Evolutionary conservation across 2,113 vertebrate genomes (phyloP), one percentile per base, ranked within the genome.

Genomic region (Psilopogon haemacephalus): DNA sequence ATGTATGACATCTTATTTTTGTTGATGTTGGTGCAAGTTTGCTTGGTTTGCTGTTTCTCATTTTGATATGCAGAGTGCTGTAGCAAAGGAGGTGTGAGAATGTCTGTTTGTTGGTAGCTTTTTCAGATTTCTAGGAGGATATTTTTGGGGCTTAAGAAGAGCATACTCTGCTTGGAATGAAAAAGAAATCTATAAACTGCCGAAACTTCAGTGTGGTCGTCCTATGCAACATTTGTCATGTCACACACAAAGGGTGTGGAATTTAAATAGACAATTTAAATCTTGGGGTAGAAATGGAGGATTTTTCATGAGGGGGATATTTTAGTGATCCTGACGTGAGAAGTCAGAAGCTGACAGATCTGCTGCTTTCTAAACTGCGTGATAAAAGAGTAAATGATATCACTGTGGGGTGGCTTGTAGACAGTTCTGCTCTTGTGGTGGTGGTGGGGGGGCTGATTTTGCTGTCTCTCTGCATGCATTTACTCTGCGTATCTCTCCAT

Each of bases 191-290:
- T 1, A 11, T 5, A 63, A 72, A 35, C 4, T 46, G 19, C 28
- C 17, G 75, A 50, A 38, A 26, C 13, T 19, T 62, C 3, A 38
- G 8, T 13, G 63, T 20, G 27, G 59, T 63, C n/a, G 16, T 17
- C 23, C 67, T 24, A 1, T 35, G 17, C 23, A 38, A 1, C 0
- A 2, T 42, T 12, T 48, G 78, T 44, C 12, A 2, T 6, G 2
- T 4, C 18, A 16, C 48, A 50, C 23, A 50, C 11, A 26, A 50
- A 50, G 48, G 48, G 26, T 3, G 6, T 20, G 18, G 32, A 26
- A 26, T 50, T 50, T 23, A n/a, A 0, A 0, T 0, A 15, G 30
- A 6, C 38, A 48, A 0, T 21, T 64, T 2, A 35, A 70, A 15
- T 18, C 55, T 76, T 21, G 13, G 27, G 44, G 37, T 38, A 11